Evolutionary conservation across 2,888 invertebrate species (phyloP), one percentile per base, ranked within the genome.

Genomic region (Neuroscelio doddi): DNA sequence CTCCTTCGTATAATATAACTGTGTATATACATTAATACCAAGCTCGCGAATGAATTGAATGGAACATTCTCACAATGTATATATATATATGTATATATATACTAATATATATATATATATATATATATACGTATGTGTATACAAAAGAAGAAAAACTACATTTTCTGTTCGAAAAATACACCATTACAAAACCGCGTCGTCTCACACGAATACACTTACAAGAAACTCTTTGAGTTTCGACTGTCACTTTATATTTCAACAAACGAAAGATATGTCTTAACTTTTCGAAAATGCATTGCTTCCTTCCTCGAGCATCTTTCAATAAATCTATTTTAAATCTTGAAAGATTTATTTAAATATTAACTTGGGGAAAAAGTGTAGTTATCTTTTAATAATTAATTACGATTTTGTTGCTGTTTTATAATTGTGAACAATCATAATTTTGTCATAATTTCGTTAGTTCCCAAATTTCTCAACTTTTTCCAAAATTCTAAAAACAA

Each of bases 261-360:
- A 2, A 14, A 34, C 12, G 14, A 34, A 12, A 34, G 2, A 21
- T 21, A 34, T 5, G 2, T 12, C 10, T 12, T 14, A 3, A 34
- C 10, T 24, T 10, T 24, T 41, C 12, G 27, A 45, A 29, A 45
- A 47, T 30, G 34, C 24, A 34, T 12, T 26, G 46, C 34, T 47
- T 47, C 17, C 34, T 47, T 34, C 49, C 49, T 49, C 49, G 49
- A 49, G 49, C 38, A 47, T 47, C 46, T 47, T 47, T 45, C 14
- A 32, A n/a, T n/a, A n/a, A n/a, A n/a, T n/a, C n/a, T n/a, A n/a
- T n/a, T n/a, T n/a, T n/a, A n/a, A n/a, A n/a, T 21, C 12, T 15
- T 14, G 34, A 34, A 34, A 12, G 10, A 7, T 5, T 12, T 10
- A 14, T 14, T 14, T 34, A 34, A 34, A 34, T 34, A 34, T 34